Evolutionary conservation across 2,888 invertebrate species (phyloP).

Genomic region (Vanessa cardui): DNA sequence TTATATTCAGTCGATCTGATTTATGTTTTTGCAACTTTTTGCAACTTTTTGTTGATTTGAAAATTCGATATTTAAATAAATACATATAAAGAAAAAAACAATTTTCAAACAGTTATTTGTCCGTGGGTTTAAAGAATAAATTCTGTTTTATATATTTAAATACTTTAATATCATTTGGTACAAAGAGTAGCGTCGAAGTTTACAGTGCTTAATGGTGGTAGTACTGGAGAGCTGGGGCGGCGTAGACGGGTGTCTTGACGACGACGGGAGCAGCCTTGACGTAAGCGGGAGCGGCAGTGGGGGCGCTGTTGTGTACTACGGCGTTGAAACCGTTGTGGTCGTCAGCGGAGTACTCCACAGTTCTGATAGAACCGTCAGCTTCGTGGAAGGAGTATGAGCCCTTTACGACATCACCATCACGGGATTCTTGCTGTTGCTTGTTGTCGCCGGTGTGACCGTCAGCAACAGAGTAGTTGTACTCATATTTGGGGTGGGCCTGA

Average conservation of each 20-base stretch:
- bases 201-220: slow-evolving; percentile 1
- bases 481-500: slow-evolving; percentile 62
- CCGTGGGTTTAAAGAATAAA: no score
- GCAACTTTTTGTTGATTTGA: no score
- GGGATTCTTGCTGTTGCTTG: slow-evolving; percentile 74
- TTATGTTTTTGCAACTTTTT: no score
- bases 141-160: no score
- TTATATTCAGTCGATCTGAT: no score
- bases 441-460: slow-evolving; percentile 79
- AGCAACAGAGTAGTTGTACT: slow-evolving; percentile 76
- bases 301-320: slow-evolving; percentile 64
- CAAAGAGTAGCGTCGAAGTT: no score
- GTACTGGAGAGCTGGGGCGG: slow-evolving; percentile 7
- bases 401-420: slow-evolving; percentile 77
- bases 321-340: slow-evolving; percentile 74
- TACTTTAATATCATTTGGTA: no score
- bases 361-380: slow-evolving; percentile 76
- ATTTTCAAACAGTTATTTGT: no score
- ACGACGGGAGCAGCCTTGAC: slow-evolving; percentile 60
- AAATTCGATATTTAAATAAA: no score
- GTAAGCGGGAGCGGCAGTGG: slow-evolving; percentile 57
- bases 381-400: slow-evolving; percentile 77
- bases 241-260: slow-evolving; percentile 61
- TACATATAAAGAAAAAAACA: no score
- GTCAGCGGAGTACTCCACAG: slow-evolving; percentile 77